A percentile compares a stretch with the other conserved stretches of the same genome.
phyloP scores from a whole-genome alignment of 2,113 vertebrate species.

The Plectropomus leopardus region DNA sequence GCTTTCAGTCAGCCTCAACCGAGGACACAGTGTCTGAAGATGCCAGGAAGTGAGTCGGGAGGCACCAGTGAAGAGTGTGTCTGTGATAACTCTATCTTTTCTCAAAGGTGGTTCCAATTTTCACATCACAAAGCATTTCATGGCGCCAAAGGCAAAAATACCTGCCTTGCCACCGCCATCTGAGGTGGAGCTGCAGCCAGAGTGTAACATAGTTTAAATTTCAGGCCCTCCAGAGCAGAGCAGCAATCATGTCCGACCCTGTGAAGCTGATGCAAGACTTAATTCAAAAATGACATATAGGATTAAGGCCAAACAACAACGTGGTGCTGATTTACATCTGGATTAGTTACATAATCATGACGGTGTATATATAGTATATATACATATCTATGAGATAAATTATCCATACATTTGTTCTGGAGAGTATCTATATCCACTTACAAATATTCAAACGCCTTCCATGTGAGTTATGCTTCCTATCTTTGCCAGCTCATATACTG shows the following conservation, averaged over 20 bases:
- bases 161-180: constrained; percentile 12
- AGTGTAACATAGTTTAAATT: constrained; percentile 30
- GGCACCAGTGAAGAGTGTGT: background rate
- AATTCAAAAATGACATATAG: constrained; percentile 2
- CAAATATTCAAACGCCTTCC: constrained; percentile 5
- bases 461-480: constrained; percentile 24
- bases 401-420: background rate
- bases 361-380: background rate
- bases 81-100: constrained; percentile 38
- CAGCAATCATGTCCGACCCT: constrained; percentile 24
- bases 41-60: background rate
- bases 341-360: background rate
- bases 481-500: constrained; percentile 21
- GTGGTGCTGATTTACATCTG: constrained; percentile 22
- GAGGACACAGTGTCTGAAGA: constrained; percentile 7
- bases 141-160: constrained; percentile 48
- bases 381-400: constrained; percentile 14
- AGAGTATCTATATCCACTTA: constrained; percentile 6
- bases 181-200: constrained; percentile 17
- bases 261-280: constrained; percentile 20
- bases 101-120: constrained; percentile 40
- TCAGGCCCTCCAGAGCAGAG: background rate
- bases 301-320: constrained; percentile 1
- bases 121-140: constrained; percentile 49
- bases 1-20: background rate